Evolutionary conservation across 2,113 vertebrate genomes (phyloP), one percentile per base, ranked within the genome.

Genomic region (Agelaius tricolor): DNA sequence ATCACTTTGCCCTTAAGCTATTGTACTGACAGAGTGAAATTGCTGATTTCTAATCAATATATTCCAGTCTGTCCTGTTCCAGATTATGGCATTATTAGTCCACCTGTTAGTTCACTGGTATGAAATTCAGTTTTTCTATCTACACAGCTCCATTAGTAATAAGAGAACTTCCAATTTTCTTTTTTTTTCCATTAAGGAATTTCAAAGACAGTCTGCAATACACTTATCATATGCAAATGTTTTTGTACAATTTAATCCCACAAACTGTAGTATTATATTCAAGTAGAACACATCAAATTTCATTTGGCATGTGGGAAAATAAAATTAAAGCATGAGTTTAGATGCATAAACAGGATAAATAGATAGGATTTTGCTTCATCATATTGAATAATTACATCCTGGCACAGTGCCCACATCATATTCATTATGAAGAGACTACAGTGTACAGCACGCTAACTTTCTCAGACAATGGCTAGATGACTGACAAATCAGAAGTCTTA

Each of bases 321-420:
- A 84, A 94, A 95, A 91, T 79, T 66, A 76, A 94, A 84, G 41
- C 62, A 75, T 79, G 78, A 68, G 12, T 91, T 91, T 54, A 3
- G 11, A 79, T 89, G 39, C 58, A 93, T 68, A 83, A 94, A 93
- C 43, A 76, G 37, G 37, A 96, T 79, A 94, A 96, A 95, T 62
- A 94, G 69, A 84, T 46, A 87, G 49, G n/a, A 93, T 73, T 83
- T 61, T 72, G 51, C 87, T 95, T 82, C 71, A 69, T 84, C 22
- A 0, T 73, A 87, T 30, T 79, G 71, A 87, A 83, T 82, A 89
- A 94, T 85, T 85, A 62, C 23, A 37, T 79, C 17, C 62, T 91
- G 93, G 89, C 75, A 82, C 10, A 26, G 21, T 66, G 84, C 93
- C 89, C 81, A 93, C 43, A 87, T 24, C 59, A 43, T 66, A 93